These are phyloP conservation scores for Mormyrus proboscirostris DNA, from an alignment of 2,797 vertebrate species.

Conservation along the genomic window DNA sequence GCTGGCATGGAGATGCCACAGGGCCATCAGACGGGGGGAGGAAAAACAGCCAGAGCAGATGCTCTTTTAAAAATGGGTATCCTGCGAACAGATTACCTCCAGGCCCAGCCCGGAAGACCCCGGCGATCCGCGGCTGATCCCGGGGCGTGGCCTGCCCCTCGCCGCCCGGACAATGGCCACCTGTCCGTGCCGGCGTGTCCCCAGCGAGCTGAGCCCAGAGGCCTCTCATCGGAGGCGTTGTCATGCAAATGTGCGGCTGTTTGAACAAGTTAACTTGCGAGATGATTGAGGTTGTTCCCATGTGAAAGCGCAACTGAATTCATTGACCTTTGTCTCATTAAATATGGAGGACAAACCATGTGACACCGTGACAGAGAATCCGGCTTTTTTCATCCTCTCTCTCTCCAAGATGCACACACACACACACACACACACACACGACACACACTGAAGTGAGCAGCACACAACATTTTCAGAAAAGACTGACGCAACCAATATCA, in stretches of 20 bases:
- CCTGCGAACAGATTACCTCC: neutral
- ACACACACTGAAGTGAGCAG: neutral
- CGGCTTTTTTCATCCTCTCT: slow-evolving; percentile 15
- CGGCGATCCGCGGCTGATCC: neutral
- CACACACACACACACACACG: neutral
- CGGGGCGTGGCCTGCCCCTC: neutral
- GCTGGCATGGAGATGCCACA: neutral
- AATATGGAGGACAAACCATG: slow-evolving; percentile 75
- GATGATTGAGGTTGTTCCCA: slow-evolving; percentile 82
- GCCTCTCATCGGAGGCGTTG: neutral
- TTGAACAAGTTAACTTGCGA: slow-evolving; percentile 81
- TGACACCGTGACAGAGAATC: slow-evolving; percentile 61
- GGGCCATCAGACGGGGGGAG: neutral
- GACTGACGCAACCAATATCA: neutral
- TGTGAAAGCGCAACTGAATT: slow-evolving; percentile 84
- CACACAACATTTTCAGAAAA: slow-evolving; percentile 6
- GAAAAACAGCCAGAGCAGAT: neutral
- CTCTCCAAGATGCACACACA: slow-evolving; percentile 1
- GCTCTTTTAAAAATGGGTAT: neutral
- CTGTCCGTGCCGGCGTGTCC: neutral
- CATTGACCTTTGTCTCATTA: slow-evolving; percentile 88
- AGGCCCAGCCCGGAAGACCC: neutral
- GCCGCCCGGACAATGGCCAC: neutral
- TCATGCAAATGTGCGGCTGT: slow-evolving; percentile 39
- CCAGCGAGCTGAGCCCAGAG: neutral